phyloP scores from a whole-genome alignment of 30 jellyfish, hydroid and myxozoan genomes.

The Euphysa ruthae region DNA sequence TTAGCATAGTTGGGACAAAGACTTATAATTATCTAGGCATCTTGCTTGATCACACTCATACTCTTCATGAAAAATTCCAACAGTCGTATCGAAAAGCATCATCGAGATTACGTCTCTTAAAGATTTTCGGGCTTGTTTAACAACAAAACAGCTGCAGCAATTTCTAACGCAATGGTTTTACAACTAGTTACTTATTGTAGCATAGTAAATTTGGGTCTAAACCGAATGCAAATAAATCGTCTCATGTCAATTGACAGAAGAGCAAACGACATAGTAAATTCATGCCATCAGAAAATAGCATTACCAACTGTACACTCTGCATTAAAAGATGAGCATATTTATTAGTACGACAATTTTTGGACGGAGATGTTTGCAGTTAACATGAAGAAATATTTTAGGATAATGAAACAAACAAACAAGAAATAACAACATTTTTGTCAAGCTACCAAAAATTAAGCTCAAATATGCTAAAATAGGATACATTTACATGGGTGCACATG shows the following conservation, averaged over 20 bases:
- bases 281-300: neutral
- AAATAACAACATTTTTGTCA: neutral
- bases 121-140: no score
- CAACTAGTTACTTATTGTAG: no score
- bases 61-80: no score
- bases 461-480: neutral
- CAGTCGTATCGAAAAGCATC: no score
- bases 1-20: no score
- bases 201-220: no score
- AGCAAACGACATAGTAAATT: neutral
- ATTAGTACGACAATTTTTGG: neutral
- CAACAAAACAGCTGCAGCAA: no score
- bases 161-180: no score
- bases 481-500: neutral
- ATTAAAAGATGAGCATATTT: neutral
- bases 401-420: neutral
- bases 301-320: constrained; percentile 1
- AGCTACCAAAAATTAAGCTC: neutral
- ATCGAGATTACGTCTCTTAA: no score
- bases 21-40: no score
- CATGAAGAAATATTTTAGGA: neutral
- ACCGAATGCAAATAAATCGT: no score
- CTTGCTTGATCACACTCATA: no score
- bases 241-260: neutral
- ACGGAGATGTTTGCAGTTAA: neutral